Evolutionary conservation across 2,888 invertebrate species (phyloP), one percentile per base, ranked within the genome.

Genomic region (Oscheius myriophilus): DNA sequence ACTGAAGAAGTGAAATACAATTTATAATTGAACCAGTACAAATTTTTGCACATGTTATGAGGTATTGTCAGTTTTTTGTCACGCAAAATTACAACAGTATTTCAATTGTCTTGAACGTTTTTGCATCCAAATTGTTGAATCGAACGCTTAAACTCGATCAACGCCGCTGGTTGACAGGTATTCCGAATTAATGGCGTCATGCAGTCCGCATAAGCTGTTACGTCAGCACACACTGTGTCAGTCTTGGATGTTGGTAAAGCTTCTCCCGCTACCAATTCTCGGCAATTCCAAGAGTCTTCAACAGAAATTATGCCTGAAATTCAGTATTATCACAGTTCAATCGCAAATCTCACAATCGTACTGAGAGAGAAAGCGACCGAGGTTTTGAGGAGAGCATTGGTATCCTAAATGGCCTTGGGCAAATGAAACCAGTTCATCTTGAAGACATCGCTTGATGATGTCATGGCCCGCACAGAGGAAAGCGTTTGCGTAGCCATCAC

Each of bases 401-500:
- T 61, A 67, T 4, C 67, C 67, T 1, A 67, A 33, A 43, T 61
- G 61, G 16, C 54, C 67, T 42, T 67, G 67, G 18, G 61, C 59
- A 42, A 61, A 59, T 33, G 52, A 26, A 16, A 67, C 67, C 49
- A 61, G 46, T 23, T 67, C 51, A n/a, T 67, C 67, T 33, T 61
- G 51, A 16, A 61, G 21, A 25, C 67, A 67, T 21, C 41, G 43
- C 16, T 59, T 42, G 21, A 67, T 67, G 18, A 51, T 42, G 23
- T 45, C 46, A 16, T 53, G 45, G 14, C 59, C 59, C 1, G 67
- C 67, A 59, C 67, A 67, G 2, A 61, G 52, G 45, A 61, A 59
- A 21, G 61, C 42, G 33, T 67, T 67, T 21, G 61, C 61, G 45
- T 67, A 67, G 1, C 67, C 67, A 26, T 67, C 67, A 26, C 67